phyloP scores from a whole-genome alignment of 2,113 vertebrate species.

The Dinomys branickii region DNA sequence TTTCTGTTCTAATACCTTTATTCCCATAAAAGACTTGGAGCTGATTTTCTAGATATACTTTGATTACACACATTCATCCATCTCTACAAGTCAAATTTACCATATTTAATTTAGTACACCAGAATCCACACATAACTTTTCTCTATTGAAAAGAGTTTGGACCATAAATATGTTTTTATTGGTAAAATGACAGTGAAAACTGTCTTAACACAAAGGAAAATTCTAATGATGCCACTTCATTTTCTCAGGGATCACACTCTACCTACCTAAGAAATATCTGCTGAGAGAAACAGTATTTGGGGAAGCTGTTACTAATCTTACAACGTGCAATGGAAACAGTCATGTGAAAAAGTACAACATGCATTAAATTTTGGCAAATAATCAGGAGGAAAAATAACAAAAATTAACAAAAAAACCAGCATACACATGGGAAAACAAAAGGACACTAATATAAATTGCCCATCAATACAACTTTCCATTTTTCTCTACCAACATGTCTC shows the following conservation, averaged over 20 bases:
- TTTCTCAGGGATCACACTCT: not conserved
- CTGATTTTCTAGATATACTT: not conserved
- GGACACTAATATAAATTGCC: not conserved
- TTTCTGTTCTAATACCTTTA: not conserved
- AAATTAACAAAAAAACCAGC: not conserved
- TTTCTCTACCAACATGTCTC: not conserved
- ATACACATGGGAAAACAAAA: not conserved
- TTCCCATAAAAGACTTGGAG: not conserved
- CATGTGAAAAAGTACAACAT: not conserved
- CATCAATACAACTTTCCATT: not conserved
- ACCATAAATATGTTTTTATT: slow-evolving; percentile 31
- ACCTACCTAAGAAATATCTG: not conserved
- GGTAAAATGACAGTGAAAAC: not conserved
- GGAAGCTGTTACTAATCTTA: not conserved
- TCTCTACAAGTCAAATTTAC: not conserved
- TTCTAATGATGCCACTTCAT: not conserved
- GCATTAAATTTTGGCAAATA: not conserved
- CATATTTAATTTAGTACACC: not conserved
- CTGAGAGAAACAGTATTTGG: not conserved
- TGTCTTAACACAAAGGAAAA: not conserved
- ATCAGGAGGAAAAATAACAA: slow-evolving; percentile 25
- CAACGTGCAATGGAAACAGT: not conserved
- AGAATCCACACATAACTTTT: slow-evolving; percentile 13
- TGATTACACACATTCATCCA: not conserved
- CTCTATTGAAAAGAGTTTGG: slow-evolving; percentile 1